phyloP scores from a whole-genome alignment of 2,797 vertebrate genomes.

The Cyprinella venusta region DNA sequence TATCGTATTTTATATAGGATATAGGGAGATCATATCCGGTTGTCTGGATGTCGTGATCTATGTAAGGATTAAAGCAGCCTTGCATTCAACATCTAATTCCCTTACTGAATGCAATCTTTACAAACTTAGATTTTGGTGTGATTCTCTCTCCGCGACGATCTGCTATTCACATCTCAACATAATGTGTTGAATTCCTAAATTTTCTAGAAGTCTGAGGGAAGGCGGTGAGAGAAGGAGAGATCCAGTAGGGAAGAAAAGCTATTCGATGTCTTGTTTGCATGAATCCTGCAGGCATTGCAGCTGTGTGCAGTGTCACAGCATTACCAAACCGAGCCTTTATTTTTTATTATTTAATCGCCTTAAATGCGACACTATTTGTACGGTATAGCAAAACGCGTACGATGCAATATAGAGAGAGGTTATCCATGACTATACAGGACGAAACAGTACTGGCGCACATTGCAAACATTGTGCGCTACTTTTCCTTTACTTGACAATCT shows the following conservation, averaged over 20 bases:
- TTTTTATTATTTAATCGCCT: constrained; percentile 44
- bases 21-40: no score
- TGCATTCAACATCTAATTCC: neutral
- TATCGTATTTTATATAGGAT: neutral
- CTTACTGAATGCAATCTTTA: neutral
- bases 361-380: constrained; percentile 45
- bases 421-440: constrained; percentile 41
- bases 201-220: constrained; percentile 34
- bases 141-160: neutral
- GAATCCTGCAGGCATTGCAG: constrained; percentile 98
- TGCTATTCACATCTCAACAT: neutral
- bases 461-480: constrained; percentile 25
- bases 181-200: constrained; percentile 33
- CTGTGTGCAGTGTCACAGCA: constrained; percentile 87
- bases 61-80: neutral
- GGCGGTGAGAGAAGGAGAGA: constrained; percentile 51
- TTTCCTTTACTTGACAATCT: neutral
- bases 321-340: constrained; percentile 41
- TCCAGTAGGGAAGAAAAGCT: constrained; percentile 67
- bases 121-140: constrained; percentile 34
- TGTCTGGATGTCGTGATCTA: neutral
- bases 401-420: constrained; percentile 1
- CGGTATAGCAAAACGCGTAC: constrained; percentile 20
- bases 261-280: constrained; percentile 84
- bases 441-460: constrained; percentile 39